These are phyloP conservation scores for Nasonia vitripennis DNA, from an alignment of 1,140 invertebrate genomes.

Conservation along the genomic window DNA sequence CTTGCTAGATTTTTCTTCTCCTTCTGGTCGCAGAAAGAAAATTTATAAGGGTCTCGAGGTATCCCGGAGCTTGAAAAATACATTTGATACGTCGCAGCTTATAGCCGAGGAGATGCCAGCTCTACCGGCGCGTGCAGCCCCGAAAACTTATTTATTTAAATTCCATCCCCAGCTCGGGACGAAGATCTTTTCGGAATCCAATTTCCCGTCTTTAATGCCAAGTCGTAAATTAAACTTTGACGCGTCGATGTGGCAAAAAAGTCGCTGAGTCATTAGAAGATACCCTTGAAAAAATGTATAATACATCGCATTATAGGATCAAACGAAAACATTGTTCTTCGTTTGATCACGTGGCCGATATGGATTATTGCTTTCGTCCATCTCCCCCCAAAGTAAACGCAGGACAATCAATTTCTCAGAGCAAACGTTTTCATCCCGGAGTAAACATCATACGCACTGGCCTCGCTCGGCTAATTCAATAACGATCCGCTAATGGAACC, in stretches of 20 bases:
- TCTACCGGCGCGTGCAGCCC: not conserved
- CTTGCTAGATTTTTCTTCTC: not conserved
- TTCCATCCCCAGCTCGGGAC: not conserved
- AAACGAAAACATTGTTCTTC: too few relatives aligned
- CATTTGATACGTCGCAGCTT: not conserved
- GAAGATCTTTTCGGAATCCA: not conserved
- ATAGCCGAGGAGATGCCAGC: not conserved
- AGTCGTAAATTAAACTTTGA: too few relatives aligned
- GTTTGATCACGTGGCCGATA: too few relatives aligned
- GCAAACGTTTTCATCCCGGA: too few relatives aligned
- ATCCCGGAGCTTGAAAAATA: not conserved
- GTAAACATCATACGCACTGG: not conserved
- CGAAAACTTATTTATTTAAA: slow-evolving; percentile 1
- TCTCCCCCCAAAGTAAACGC: not conserved
- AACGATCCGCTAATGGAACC: not conserved
- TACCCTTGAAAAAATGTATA: too few relatives aligned
- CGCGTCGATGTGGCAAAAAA: too few relatives aligned
- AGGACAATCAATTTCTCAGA: not conserved
- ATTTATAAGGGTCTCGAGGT: not conserved
- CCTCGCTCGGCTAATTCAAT: not conserved
- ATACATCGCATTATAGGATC: too few relatives aligned
- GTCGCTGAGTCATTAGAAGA: too few relatives aligned
- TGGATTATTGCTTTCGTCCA: not conserved
- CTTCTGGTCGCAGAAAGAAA: not conserved
- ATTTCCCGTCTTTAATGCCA: not conserved